Evolutionary conservation across 2,888 invertebrate species (phyloP), one percentile per base, ranked within the genome.

Genomic region (Cheilosia pagana): DNA sequence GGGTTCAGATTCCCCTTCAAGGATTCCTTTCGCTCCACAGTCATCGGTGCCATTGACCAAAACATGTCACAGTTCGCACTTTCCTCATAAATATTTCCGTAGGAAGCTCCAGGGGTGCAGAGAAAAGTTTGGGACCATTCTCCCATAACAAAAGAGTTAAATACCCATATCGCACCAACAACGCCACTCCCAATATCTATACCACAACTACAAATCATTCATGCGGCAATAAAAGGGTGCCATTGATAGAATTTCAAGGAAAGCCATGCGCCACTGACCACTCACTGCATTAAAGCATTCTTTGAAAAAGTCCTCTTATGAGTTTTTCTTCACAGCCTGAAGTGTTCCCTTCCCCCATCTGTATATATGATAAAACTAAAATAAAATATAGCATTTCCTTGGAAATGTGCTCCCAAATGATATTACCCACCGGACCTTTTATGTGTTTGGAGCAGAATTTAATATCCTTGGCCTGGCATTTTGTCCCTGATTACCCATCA

Each of bases 381-480:
- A 19, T 35, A 39, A 65, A 39, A 39, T 39, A 16, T 8, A 57
- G 14, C 12, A 39, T 53, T 25, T 19, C 2, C 52, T 67, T 52
- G 23, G 14, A 48, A 21, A 14, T 19, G 10, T 35, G 14, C 10
- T 50, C n/a, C 21, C 21, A 28, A 23, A 12, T 21, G 8, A 8
- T 48, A 35, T 23, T 50, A 16, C 8, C 5, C 5, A 41, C 16
- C 1, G 12, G 48, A 6, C 28, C n/a, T 31, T 31, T 43, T 62
- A 53, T 62, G 16, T 31, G 28, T 35, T 45, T 50, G 35, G 3
- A 6, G 28, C n/a, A 10, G 45, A 72, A 72, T 63, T 63, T 55
- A 55, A 74, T 74, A 74, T 19, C 55, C n/a, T 43, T 23, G 35
- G 21, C 31, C 28, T 31, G 62, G 28, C 55, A 74, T 62, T 52